Percentiles rank a stretch among this genome's conserved stretches.
Evolutionary conservation across 1,140 invertebrate species (phyloP).

Genomic region (Penaeus indicus): DNA sequence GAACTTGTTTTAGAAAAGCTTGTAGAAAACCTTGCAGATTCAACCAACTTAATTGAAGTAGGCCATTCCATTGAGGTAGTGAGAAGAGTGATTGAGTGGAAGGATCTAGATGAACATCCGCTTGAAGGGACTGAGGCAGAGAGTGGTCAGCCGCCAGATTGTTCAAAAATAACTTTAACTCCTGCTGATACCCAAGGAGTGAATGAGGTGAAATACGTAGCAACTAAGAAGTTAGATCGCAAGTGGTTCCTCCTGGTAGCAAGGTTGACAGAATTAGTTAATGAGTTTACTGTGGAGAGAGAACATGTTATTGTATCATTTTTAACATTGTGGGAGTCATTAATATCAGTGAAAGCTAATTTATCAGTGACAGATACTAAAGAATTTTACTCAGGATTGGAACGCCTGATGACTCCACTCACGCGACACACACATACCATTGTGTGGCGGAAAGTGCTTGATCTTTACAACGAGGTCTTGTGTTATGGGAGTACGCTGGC

Average conservation of each 20-base stretch:
- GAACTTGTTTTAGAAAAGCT: constrained; percentile 82
- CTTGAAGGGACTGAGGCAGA: constrained; percentile 77
- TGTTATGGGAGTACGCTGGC: constrained; percentile 91
- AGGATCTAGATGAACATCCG: constrained; percentile 85
- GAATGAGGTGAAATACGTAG: constrained; percentile 80
- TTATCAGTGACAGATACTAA: constrained; percentile 89
- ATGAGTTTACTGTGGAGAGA: constrained; percentile 75
- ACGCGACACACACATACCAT: constrained; percentile 81
- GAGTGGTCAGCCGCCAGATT: constrained; percentile 48
- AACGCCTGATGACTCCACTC: constrained; percentile 83
- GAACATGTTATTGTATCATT: constrained; percentile 82
- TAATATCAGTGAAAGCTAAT: constrained; percentile 92
- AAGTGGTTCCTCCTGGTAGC: constrained; percentile 84
- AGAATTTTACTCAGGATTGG: constrained; percentile 87
- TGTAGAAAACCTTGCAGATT: constrained; percentile 71
- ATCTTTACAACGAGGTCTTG: constrained; percentile 87
- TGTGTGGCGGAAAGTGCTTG: constrained; percentile 86
- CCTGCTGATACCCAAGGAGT: constrained; percentile 64
- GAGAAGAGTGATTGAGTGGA: constrained; percentile 88
- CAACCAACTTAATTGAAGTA: constrained; percentile 72
- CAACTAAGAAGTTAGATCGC: constrained; percentile 84
- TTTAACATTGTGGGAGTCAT: constrained; percentile 87
- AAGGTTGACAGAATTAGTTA: constrained; percentile 73
- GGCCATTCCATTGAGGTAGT: constrained; percentile 87
- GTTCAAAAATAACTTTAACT: constrained; percentile 52